Base-by-base conservation (phyloP, 2,888 invertebrate genomes). In the Drosophila borealis region DNA sequence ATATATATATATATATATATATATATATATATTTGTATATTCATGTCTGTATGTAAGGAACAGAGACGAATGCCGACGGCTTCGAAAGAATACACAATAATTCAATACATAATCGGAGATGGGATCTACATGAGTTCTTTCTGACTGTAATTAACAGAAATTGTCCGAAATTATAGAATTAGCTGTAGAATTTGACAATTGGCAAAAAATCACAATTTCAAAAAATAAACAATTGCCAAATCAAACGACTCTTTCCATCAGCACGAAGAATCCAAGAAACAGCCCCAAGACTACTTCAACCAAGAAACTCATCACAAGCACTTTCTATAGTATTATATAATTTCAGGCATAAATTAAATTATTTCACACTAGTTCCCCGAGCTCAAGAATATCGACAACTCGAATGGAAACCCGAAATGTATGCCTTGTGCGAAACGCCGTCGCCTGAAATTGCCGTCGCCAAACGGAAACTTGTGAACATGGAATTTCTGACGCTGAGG, bases 381-480 rank as follows among this genome's bases (percentile, higher is more conserved):
- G 6, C 25, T 8, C 25, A 25, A 8, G 25, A 25, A 25, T 25
- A 25, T 25, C 25, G 6, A 25, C 0, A 25, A 25, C 0, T 25
- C 8, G 6, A 25, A 25, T 25, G 25, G 25, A 25, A 25, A 8
- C 25, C 25, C 25, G 25, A 25, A 25, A 25, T 25, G 25, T 6
- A 2, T 8, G 25, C 6, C 0, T 8, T 29, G 11, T 37, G 14
- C 29, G 10, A 25, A 56, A 56, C 2, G 49, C 50, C 48, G 59
- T 59, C 59, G 56, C 55, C 14, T 37, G 8, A 4, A 11, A 48
- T 60, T 19, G 61, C 63, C 64, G 64, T 51, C 64, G 64, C 64
- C n/a, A 62, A 49, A 29, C n/a, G 5, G 0, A 4, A 10, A 34
- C 33, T 14, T 29, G 10, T 44, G 21, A 45, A 14, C 14, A 5